Base-by-base conservation (phyloP, 2,113 vertebrate genomes). In the Scomber colias region DNA sequence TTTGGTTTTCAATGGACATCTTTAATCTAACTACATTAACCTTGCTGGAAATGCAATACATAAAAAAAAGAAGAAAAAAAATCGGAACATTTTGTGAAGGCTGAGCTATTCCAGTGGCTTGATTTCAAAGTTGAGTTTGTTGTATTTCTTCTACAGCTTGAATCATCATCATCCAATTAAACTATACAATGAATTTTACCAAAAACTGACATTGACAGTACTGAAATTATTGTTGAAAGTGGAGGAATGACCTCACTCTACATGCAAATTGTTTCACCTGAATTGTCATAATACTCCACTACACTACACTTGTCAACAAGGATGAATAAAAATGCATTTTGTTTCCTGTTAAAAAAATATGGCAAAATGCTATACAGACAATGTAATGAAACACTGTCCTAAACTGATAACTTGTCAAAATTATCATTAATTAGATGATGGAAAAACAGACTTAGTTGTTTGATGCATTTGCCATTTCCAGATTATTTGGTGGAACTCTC, bases 1-100 rank as follows among this genome's bases (percentile, higher is more conserved):
- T 80, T 77, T 80, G 62, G 77, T 55, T 81, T 81, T 77, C 17
- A 56, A 24, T 64, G n/a, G 48, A 59, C 30, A 30, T 70, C 11
- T 59, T 35, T 3, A 53, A 31, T 69, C 15, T 40, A 35, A 49
- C 10, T 49, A 15, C 3, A 16, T 16, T 46, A 49, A 45, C 30
- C 8, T 14, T 0, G 2, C 48, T 30, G 14, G 17, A 48, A 79
- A 65, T 74, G 0, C 49, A 40, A 53, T 21, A 53, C 21, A 21
- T 21, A 21, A 21, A 21, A 27, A 27, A 27, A 27, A 27, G 24
- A 27, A 27, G 24, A 27, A 27, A 27, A 27, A 27, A 27, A 27
- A 27, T 2, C 2, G 24, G 24, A 27, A 27, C 24, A 27, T 27
- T 27, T 27, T 27, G 24, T 11, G 60, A 50, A 61, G 10, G 35